Conservation (phyloP, 2,113 vertebrate species). For the Zosterops lateralis region DNA sequence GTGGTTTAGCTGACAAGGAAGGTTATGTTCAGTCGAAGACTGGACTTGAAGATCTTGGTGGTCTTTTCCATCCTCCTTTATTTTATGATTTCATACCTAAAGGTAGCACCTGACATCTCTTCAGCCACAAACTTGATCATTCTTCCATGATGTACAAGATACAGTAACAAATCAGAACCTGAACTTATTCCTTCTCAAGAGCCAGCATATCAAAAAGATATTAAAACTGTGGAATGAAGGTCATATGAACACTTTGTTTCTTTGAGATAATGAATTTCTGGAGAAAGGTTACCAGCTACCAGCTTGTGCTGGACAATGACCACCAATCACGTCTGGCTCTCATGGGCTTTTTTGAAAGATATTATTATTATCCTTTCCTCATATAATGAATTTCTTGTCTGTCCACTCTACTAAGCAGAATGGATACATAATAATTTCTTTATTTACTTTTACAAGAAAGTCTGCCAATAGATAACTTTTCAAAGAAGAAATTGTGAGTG, state of each 20-base stretch:
- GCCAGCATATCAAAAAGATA: background rate
- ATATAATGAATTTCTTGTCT: background rate
- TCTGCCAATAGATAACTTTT: background rate
- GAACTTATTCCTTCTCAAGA: background rate
- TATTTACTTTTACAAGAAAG: background rate
- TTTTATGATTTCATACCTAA: too few species aligned
- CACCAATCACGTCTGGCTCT: background rate
- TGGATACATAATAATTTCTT: background rate
- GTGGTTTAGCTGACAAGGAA: background rate
- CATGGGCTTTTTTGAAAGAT: background rate
- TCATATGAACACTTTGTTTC: background rate
- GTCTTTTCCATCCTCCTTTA: background rate
- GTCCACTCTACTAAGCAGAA: background rate
- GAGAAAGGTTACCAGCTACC: background rate
- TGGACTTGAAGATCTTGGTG: background rate
- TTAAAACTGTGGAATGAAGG: background rate
- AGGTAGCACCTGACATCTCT: background rate
- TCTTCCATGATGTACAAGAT: background rate
- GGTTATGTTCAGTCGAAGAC: background rate
- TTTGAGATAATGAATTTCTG: background rate
- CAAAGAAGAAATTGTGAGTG: background rate
- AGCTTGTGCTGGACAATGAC: background rate
- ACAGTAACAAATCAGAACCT: background rate
- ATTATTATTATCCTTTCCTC: background rate
- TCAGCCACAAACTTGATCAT: background rate